Base-by-base conservation (phyloP, 2,797 vertebrate genomes). In the Harpagifer antarcticus region DNA sequence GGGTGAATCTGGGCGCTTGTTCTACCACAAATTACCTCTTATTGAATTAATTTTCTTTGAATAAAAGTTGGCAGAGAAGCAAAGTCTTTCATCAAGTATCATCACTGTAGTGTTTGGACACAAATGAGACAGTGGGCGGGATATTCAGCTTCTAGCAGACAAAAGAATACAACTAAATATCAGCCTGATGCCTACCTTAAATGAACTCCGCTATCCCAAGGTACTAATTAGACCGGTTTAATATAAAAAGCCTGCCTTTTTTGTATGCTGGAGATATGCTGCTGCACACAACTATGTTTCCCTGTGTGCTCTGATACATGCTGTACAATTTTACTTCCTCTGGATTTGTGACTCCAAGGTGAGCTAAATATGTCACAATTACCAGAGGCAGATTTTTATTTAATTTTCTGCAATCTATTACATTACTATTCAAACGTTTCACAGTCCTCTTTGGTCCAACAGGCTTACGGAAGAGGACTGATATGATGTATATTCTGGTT, bases 41-140 rank as follows among this genome's bases (percentile, higher is more conserved):
- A 88, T 71, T 87, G 70, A 92, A 93, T 91, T 78, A 55, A 89
- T 89, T 89, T 86, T 83, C 84, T 78, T 81, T 85, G 75, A 88
- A 71, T 67, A 60, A 86, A 86, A 78, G 59, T 59, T 75, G 80
- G 79, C 81, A 77, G 53, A 55, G 54, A 48, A 31, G 20, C 66
- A 57, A 40, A 20, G 59, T 44, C 6, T 43, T 45, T 84, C 73
- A 75, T 67, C 23, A 60, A 64, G 78, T 47, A 45, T 67, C 40
- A 76, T 76, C 49, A 27, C 17, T 3, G 16, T 53, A 50, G 55
- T 70, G 68, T 81, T 83, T 84, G 81, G 83, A 78, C 56, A 56
- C 69, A 79, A 68, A 40, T 60, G 65, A 80, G 82, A 81, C 78
- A 69, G 63, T 58, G 68, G 78, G 74, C 59, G 54, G 61, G 71